A percentile compares a stretch with the other conserved stretches of the same genome.
Evolutionary conservation across 2,888 invertebrate species (phyloP).

Genomic region (Lucinisca nassula): DNA sequence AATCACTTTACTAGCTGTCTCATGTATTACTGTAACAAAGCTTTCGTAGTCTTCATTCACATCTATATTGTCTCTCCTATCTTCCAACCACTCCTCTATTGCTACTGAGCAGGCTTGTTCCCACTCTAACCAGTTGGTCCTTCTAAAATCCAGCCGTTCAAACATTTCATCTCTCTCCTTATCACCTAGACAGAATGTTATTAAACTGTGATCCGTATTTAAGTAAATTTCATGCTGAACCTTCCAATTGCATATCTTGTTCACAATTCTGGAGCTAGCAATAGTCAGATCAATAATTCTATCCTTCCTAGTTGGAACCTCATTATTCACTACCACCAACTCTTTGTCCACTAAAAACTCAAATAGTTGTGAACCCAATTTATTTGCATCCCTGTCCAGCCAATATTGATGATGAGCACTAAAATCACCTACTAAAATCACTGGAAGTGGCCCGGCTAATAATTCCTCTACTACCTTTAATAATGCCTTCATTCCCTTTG

Average conservation of each 20-base stretch:
- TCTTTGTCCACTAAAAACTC: not conserved
- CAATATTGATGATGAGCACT: slow-evolving; percentile 22
- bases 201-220: slow-evolving; percentile 20
- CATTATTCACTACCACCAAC: not conserved
- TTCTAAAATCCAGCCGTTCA: not conserved
- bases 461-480: not conserved
- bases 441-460: not conserved
- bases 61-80: not conserved
- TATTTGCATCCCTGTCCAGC: not conserved
- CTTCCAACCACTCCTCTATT: not conserved
- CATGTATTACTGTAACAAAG: not conserved
- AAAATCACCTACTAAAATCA: not conserved
- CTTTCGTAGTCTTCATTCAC: not conserved
- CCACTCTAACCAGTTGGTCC: not conserved
- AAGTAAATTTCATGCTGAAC: slow-evolving; percentile 11
- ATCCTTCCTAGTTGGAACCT: slow-evolving; percentile 1
- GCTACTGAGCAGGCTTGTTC: not conserved
- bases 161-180: not conserved
- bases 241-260: slow-evolving; percentile 1
- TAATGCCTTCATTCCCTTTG: too few relatives aligned
- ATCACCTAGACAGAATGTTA: slow-evolving; percentile 5
- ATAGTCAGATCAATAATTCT: slow-evolving; percentile 14
- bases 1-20: not conserved
- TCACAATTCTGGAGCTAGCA: not conserved
- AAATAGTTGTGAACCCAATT: not conserved